Evolutionary conservation across 1,140 invertebrate species (phyloP).

Genomic region (Vollenhovia emeryi): DNA sequence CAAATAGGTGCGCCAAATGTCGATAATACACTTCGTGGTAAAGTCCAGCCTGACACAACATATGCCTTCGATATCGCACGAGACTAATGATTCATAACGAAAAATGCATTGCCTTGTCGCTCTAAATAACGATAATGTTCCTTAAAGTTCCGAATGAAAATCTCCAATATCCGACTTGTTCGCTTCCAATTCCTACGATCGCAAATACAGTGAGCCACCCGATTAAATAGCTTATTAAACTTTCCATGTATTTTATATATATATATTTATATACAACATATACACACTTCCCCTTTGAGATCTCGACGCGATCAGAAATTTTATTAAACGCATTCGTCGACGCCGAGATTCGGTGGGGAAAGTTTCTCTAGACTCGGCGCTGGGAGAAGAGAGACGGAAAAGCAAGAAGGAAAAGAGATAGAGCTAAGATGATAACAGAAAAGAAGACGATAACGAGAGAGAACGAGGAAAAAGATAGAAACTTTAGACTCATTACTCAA

Average conservation of each 20-base stretch:
- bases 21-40: constrained; percentile 68
- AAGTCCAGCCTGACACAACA: constrained; percentile 42
- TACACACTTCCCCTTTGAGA: neutral
- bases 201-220: neutral
- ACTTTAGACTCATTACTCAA: constrained; percentile 73
- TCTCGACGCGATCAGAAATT: constrained; percentile 41
- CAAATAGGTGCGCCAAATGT: constrained; percentile 72
- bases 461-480: constrained; percentile 51
- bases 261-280: neutral
- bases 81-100: constrained; percentile 46
- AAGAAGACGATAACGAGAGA: constrained; percentile 10
- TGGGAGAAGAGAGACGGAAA: constrained; percentile 22
- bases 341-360: constrained; percentile 52
- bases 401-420: neutral
- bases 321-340: constrained; percentile 66
- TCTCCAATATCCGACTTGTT: neutral
- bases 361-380: constrained; percentile 46
- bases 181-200: neutral
- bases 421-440: neutral
- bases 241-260: neutral
- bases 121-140: constrained; percentile 30
- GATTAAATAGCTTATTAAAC: constrained; percentile 39
- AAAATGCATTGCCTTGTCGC: constrained; percentile 27
- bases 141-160: neutral
- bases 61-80: constrained; percentile 50